These are phyloP conservation scores for Augochlora pura DNA, from an alignment of 1,140 invertebrate species.

Conservation along the genomic window DNA sequence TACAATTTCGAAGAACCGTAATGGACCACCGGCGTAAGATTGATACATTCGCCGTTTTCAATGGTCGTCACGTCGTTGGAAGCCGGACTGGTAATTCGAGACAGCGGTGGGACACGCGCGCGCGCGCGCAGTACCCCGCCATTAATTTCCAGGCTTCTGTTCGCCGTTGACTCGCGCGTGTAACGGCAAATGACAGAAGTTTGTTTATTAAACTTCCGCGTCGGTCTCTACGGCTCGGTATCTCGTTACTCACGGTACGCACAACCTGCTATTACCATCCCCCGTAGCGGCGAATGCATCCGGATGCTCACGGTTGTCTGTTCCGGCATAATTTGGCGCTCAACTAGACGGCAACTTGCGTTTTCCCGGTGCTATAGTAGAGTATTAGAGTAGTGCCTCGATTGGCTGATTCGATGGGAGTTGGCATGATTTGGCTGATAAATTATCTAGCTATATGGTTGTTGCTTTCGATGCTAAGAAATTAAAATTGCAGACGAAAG, in stretches of 20 bases:
- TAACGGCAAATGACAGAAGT: not conserved
- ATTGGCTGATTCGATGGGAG: too few species aligned
- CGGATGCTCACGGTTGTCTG: not conserved
- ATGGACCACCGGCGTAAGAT: not conserved
- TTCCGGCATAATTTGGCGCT: not conserved
- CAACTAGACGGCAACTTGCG: not conserved
- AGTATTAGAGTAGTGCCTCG: too few species aligned
- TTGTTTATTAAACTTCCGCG: slow-evolving; percentile 26
- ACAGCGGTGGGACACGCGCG: too few species aligned
- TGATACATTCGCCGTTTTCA: slow-evolving; percentile 5
- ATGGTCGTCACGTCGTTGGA: not conserved
- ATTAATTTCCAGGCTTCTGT: slow-evolving; percentile 41
- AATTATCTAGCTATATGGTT: too few species aligned
- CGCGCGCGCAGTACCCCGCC: too few species aligned
- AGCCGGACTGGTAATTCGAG: slow-evolving; percentile 36
- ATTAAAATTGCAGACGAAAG: too few species aligned
- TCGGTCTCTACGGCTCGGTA: too few species aligned
- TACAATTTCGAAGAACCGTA: not conserved
- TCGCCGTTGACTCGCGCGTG: not conserved
- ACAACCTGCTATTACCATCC: not conserved
- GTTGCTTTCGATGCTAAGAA: too few species aligned
- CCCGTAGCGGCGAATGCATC: not conserved
- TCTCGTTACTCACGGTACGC: not conserved
- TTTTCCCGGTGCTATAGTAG: too few species aligned
- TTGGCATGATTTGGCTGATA: too few species aligned